Evolutionary conservation across 2,888 invertebrate species (phyloP).

Genomic region (Phoenoteleia sp.): DNA sequence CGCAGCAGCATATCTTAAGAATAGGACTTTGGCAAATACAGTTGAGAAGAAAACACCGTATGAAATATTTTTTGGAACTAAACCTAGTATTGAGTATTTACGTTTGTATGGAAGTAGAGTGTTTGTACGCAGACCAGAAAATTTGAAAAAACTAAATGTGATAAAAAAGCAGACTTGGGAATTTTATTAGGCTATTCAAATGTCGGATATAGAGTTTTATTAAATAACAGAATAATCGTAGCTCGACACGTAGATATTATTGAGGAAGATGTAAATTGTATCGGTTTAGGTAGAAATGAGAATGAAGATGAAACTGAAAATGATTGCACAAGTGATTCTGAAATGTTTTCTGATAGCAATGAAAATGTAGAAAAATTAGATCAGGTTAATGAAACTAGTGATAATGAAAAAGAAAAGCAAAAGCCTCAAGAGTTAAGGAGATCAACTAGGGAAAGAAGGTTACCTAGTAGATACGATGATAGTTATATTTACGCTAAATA

Average conservation of each 20-base stretch:
- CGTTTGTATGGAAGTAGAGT: slow-evolving; percentile 40
- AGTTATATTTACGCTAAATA: slow-evolving; percentile 13
- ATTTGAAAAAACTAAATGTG: slow-evolving; percentile 53
- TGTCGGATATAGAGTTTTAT: slow-evolving; percentile 58
- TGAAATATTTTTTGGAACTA: slow-evolving; percentile 61
- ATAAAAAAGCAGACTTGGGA: slow-evolving; percentile 59
- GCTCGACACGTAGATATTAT: slow-evolving; percentile 65
- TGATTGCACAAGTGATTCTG: not conserved
- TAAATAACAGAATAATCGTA: slow-evolving; percentile 57
- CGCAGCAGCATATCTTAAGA: slow-evolving; percentile 58
- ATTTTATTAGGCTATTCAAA: slow-evolving; percentile 62
- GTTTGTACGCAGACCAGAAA: slow-evolving; percentile 50
- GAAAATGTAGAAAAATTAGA: not conserved
- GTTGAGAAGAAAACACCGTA: slow-evolving; percentile 59
- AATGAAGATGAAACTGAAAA: not conserved
- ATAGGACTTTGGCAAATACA: slow-evolving; percentile 59
- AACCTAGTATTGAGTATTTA: slow-evolving; percentile 53
- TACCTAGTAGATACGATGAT: slow-evolving; percentile 5
- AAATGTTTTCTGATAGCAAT: not conserved
- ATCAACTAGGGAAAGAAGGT: not conserved
- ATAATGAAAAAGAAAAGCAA: not conserved
- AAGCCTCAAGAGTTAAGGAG: not conserved
- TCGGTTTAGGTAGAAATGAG: not conserved
- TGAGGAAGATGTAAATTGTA: slow-evolving; percentile 50
- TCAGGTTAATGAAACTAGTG: not conserved